Evolutionary conservation across 1,140 invertebrate species (phyloP), one percentile per base, ranked within the genome.

Genomic region (Brachionus sp.): DNA sequence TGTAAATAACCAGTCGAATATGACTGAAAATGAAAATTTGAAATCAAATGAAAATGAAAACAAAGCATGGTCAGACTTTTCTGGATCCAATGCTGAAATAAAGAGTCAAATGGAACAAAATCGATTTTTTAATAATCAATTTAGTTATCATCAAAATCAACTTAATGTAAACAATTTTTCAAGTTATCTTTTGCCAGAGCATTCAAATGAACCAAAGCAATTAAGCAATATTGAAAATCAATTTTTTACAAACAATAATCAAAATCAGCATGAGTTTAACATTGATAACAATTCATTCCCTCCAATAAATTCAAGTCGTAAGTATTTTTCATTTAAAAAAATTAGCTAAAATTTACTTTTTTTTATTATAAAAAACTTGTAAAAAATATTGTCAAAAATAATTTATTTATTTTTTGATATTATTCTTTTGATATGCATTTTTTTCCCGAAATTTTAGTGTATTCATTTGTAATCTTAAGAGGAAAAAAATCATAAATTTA

Each of bases 251-350:
- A 50, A 75, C 37, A 70, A 70, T 44, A 75, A 50, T 39, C 19
- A 46, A 50, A 75, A 25, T 16, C 16, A 75, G 19, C 25, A 46
- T 25, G 70, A 75, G 70, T 75, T 75, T 50, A 46, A 29, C 13
- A 25, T 75, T 25, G 42, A 75, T 19, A 75, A 33, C 25, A 46
- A 46, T 46, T 42, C 70, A 2, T 75, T 75, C 25, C 70, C 70
- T 13, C 70, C 70, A 44, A 75, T 75, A 12, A 75, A 75, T 10
- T 75, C 70, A 13, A 46, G 19, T 25, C 10, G 70, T 75, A 75
- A 46, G 70, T 75, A 5, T 7, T 12, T 25, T 23, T 16, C 9
- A 23, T 50, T 1, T 16, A 33, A 64, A 23, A 6, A 25, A 25
- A 23, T 62, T 62, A 4, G 12, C 25, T 16, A 23, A 23, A n/a